Conservation (phyloP, 2,113 vertebrate genomes). For the Amia ocellicauda region DNA sequence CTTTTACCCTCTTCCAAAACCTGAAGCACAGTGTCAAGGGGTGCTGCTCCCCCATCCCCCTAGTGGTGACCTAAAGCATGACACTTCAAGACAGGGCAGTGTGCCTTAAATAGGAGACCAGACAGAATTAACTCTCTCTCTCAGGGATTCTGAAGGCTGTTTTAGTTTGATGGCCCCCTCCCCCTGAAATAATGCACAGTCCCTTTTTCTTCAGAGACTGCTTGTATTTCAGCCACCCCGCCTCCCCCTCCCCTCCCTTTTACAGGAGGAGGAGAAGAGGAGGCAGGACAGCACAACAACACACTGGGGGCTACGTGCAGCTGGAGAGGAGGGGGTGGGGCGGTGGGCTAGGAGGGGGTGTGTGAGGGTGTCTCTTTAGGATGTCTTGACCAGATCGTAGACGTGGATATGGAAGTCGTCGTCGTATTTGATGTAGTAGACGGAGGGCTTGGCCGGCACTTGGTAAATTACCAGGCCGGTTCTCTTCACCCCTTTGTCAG, state of each 20-base stretch:
- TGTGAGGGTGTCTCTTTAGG: constrained; percentile 49
- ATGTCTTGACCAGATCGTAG: constrained; percentile 77
- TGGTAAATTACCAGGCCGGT: constrained; percentile 76
- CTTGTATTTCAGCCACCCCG: not conserved
- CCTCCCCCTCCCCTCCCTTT: constrained; percentile 17
- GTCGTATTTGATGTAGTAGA: constrained; percentile 79
- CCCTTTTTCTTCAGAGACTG: too few species aligned
- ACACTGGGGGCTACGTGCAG: too few species aligned
- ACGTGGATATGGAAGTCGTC: constrained; percentile 77
- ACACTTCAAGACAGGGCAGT: not conserved
- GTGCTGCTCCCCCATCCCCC: too few species aligned
- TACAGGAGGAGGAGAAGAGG: constrained; percentile 23
- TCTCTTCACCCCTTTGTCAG: constrained; percentile 72
- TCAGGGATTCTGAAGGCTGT: too few species aligned
- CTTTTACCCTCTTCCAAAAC: not conserved
- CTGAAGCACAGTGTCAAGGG: too few species aligned
- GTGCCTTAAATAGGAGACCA: constrained; percentile 1
- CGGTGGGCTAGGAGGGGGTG: too few species aligned
- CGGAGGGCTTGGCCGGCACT: constrained; percentile 72
- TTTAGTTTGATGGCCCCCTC: too few species aligned
- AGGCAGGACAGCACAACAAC: constrained; percentile 21
- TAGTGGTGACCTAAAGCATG: not conserved
- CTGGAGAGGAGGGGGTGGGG: too few species aligned
- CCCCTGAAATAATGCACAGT: too few species aligned
- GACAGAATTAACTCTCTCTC: not conserved